Percentiles rank a stretch among this genome's conserved stretches.
Conservation (phyloP, 2,797 vertebrate genomes). For the Nasua narica region DNA sequence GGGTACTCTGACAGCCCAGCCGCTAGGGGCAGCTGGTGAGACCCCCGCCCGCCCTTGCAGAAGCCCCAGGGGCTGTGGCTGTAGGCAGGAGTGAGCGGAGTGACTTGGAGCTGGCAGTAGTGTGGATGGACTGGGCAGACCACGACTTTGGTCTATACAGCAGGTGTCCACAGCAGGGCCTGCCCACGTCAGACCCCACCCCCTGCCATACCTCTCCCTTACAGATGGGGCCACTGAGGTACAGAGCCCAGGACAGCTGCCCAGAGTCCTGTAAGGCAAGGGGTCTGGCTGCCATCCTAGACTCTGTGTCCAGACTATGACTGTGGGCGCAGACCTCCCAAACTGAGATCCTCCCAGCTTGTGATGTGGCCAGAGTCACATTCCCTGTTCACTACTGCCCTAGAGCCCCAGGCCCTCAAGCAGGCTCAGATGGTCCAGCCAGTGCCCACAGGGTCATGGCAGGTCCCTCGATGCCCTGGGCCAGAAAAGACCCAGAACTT, state of each 20-base stretch:
- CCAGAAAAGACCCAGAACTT: neutral
- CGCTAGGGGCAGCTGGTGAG: neutral
- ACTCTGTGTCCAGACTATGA: neutral
- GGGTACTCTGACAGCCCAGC: neutral
- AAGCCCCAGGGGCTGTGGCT: neutral
- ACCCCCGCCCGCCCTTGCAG: neutral
- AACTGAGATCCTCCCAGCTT: neutral
- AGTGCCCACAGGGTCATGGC: neutral
- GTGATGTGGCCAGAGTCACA: neutral
- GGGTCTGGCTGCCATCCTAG: neutral
- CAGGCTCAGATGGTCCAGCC: neutral
- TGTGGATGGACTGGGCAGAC: neutral
- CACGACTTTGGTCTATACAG: neutral
- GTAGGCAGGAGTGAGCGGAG: neutral
- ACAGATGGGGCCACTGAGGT: neutral
- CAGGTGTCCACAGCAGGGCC: neutral
- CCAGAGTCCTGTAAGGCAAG: neutral
- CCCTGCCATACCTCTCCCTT: neutral
- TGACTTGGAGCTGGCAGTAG: neutral
- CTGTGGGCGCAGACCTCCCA: neutral
- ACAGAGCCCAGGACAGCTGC: neutral
- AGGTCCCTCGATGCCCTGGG: neutral
- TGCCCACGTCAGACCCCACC: neutral
- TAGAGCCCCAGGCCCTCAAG: neutral
- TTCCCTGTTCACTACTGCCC: neutral